These are phyloP conservation scores for Amphimallon solstitiale DNA, from an alignment of 2,888 invertebrate species.

Conservation along the genomic window DNA sequence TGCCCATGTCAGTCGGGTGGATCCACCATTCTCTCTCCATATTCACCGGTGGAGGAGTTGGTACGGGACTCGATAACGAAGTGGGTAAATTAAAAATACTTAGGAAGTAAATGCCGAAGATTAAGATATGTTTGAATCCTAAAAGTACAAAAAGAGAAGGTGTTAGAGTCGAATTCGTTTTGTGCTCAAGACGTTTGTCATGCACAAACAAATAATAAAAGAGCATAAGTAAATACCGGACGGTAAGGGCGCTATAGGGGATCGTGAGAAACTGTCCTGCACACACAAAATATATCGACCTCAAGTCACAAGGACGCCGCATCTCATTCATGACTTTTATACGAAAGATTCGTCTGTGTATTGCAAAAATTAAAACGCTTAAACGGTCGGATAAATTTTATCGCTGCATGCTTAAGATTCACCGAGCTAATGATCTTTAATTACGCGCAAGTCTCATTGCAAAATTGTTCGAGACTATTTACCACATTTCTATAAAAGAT, in stretches of 20 bases:
- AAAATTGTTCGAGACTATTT: constrained; percentile 58
- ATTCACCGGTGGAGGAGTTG: constrained; percentile 51
- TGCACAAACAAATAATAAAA: constrained; percentile 20
- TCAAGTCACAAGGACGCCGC: constrained; percentile 43
- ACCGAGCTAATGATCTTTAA: constrained; percentile 58
- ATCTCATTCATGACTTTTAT: constrained; percentile 8
- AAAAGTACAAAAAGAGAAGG: constrained; percentile 47
- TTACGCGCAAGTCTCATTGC: constrained; percentile 56
- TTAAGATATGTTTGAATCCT: constrained; percentile 63
- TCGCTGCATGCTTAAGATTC: constrained; percentile 54
- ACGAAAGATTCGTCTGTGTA: not conserved
- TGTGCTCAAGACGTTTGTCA: constrained; percentile 11
- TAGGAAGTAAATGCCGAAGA: constrained; percentile 61
- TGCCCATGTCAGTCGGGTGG: constrained; percentile 56
- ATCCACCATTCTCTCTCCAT: constrained; percentile 59
- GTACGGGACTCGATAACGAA: constrained; percentile 57
- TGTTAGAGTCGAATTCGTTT: constrained; percentile 42
- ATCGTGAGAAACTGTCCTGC: constrained; percentile 60
- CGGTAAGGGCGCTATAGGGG: constrained; percentile 54
- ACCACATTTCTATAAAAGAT: constrained; percentile 60
- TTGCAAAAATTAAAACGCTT: constrained; percentile 19
- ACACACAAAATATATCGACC: constrained; percentile 24
- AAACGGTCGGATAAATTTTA: constrained; percentile 48
- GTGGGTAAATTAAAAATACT: constrained; percentile 58
- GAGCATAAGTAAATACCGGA: constrained; percentile 24